phyloP scores from a whole-genome alignment of 2,888 invertebrate genomes.

The Coenonympha glycerion region DNA sequence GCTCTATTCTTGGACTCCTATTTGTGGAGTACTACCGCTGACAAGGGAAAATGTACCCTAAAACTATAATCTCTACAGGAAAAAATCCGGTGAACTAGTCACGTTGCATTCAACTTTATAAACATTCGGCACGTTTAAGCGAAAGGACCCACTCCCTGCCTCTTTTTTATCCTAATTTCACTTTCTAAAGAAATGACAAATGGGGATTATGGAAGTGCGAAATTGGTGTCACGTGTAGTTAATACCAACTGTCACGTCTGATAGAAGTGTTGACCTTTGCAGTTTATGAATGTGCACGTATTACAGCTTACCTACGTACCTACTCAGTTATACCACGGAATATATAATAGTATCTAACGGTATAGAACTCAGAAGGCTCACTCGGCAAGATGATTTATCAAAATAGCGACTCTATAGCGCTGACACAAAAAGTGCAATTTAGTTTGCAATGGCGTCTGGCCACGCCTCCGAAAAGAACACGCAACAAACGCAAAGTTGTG shows the following conservation, averaged over 20 bases:
- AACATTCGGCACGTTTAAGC: constrained; percentile 39
- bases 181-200: constrained; percentile 63
- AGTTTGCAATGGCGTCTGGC: too few relatives aligned
- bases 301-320: not conserved
- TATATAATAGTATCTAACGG: too few relatives aligned
- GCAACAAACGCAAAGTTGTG: too few relatives aligned
- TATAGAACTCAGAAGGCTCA: too few relatives aligned
- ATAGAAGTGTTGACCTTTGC: not conserved
- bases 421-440: too few relatives aligned
- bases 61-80: constrained; percentile 40
- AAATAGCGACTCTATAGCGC: too few relatives aligned
- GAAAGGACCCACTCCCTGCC: constrained; percentile 67
- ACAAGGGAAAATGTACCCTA: constrained; percentile 51
- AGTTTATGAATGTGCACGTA: constrained; percentile 4
- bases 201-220: constrained; percentile 53
- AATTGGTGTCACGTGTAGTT: constrained; percentile 47
- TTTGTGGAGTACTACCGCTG: constrained; percentile 67
- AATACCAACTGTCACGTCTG: constrained; percentile 10
- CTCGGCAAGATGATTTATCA: too few relatives aligned
- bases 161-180: constrained; percentile 72
- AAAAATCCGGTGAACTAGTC: constrained; percentile 36
- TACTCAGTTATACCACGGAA: too few relatives aligned
- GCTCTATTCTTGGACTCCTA: constrained; percentile 74
- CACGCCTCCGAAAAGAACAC: too few relatives aligned
- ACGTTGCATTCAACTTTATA: constrained; percentile 43